phyloP scores from a whole-genome alignment of 2,888 invertebrate genomes.

The Drosophila phalerata region DNA sequence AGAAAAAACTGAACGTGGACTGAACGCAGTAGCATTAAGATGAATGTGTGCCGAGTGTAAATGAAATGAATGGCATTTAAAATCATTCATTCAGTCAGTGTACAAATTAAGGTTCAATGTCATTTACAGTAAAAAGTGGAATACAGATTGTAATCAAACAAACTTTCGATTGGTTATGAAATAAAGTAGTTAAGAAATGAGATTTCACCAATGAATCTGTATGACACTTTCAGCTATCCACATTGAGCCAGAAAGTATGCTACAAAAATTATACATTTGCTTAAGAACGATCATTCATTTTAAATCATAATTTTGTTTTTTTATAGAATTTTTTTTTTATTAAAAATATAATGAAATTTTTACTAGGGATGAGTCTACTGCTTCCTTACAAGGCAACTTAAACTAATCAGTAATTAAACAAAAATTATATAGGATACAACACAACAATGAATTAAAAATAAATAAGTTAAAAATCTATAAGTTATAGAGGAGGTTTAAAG shows the following conservation, averaged over 20 bases:
- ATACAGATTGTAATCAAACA: slow-evolving; percentile 22
- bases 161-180: not conserved
- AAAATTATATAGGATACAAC: too few relatives aligned
- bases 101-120: slow-evolving; percentile 24
- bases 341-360: too few relatives aligned
- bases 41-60: slow-evolving; percentile 62
- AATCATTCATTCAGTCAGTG: slow-evolving; percentile 20
- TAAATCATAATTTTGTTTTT: too few relatives aligned
- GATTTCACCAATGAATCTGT: not conserved
- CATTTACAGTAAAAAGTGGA: slow-evolving; percentile 11
- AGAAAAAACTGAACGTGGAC: slow-evolving; percentile 1
- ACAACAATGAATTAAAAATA: too few relatives aligned
- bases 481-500: too few relatives aligned
- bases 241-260: not conserved
- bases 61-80: slow-evolving; percentile 65
- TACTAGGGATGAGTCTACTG: too few relatives aligned
- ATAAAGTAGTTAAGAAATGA: not conserved
- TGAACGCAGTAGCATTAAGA: slow-evolving; percentile 53
- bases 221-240: too few relatives aligned
- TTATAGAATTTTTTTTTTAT: too few relatives aligned
- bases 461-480: too few relatives aligned
- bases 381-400: too few relatives aligned
- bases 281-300: not conserved
- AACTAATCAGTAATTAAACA: too few relatives aligned
- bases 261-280: not conserved